A percentile compares a stretch with the other conserved stretches of the same genome.
phyloP scores from a whole-genome alignment of 2,888 invertebrate genomes.

The Allolobophora icterica region DNA sequence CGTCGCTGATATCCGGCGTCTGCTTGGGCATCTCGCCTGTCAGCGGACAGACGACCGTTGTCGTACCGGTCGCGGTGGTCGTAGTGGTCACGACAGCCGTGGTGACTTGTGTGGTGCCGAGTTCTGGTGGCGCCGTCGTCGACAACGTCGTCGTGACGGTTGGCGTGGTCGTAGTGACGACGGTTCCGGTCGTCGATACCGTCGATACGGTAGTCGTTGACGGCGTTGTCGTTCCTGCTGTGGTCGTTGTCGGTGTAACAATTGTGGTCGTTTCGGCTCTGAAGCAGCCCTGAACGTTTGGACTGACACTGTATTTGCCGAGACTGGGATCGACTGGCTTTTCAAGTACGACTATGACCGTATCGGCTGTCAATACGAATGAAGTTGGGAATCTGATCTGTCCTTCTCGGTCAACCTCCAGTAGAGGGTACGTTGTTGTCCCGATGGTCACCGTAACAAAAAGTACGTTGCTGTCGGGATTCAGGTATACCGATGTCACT shows the following conservation, averaged over 20 bases:
- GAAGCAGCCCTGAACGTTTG: background rate
- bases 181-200: constrained; percentile 28
- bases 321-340: background rate
- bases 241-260: constrained; percentile 11
- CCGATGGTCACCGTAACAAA: background rate
- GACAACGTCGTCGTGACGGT: constrained; percentile 30
- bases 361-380: background rate
- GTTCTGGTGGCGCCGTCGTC: background rate
- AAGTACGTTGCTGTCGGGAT: no score
- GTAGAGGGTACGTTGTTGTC: background rate
- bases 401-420: background rate
- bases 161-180: constrained; percentile 18
- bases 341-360: background rate
- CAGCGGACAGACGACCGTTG: background rate
- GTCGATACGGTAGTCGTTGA: constrained; percentile 13
- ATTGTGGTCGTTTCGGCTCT: constrained; percentile 24
- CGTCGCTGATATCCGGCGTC: background rate
- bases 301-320: background rate
- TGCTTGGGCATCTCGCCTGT: background rate
- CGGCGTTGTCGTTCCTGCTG: background rate
- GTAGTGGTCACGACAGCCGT: constrained; percentile 13
- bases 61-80: constrained; percentile 15
- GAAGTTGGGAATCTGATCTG: background rate
- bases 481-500: background rate
- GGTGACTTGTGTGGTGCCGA: background rate